Base-by-base conservation (phyloP, 2,797 vertebrate species). In the Hippoglossus hippoglossus region DNA sequence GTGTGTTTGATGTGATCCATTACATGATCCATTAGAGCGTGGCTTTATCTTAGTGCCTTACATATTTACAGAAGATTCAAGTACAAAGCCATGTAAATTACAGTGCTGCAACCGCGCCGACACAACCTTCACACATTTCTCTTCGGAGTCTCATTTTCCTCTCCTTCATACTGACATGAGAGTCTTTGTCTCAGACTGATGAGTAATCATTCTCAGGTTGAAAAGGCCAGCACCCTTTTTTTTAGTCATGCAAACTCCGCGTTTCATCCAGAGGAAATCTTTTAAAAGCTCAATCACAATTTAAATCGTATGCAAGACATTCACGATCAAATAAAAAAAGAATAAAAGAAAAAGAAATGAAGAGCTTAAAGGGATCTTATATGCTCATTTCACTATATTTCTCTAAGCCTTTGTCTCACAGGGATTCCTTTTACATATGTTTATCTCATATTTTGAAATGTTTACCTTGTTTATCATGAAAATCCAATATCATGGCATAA, bases 21-120 rank as follows among this genome's bases (percentile, higher is more conserved):
- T 72, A 83, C 62, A 73, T 57, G 59, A 87, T 84, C 68, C 75
- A 76, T 87, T 81, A 79, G 22, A 78, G 71, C 49, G 71, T 34
- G 54, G 69, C 61, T 84, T 78, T 73, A 63, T 74, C 63, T 44
- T 54, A 66, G 70, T 2, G 4, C 66, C 69, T 67, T 36, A 31
- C 25, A 60, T 79, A 74, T 89, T 86, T 80, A 80, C 61, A 67
- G 25, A 77, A 60, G 73, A 46, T 82, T 58, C 63, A 63, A 53
- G 18, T 55, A 66, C 50, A 86, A 79, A 77, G 63, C 57, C 54
- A 61, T 6, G 44, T 49, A 10, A 21, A 49, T 67, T 61, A 22
- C 13, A 53, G 16, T 3, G 22, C 67, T 1, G n/a, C 21, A 75
- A 59, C 22, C 1, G 18, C 52, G 63, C 28, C 8, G 16, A 74